A percentile compares a stretch with the other conserved stretches of the same genome.
phyloP scores from a whole-genome alignment of 2,797 vertebrate genomes.

The Sylvia borin region DNA sequence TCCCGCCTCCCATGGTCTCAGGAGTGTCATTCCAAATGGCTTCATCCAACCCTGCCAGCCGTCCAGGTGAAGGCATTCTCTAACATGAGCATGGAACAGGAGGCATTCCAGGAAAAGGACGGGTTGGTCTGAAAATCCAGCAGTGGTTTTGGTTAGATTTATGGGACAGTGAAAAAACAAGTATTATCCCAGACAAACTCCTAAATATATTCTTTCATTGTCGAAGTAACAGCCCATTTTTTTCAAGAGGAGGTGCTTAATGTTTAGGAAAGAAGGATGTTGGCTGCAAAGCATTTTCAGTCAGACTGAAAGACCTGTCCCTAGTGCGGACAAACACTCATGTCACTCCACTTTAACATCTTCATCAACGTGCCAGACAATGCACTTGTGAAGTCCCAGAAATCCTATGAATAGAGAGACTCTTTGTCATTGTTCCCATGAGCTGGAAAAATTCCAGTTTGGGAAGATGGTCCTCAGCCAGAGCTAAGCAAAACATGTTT shows the following conservation, averaged over 20 bases:
- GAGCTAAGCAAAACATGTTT: background rate
- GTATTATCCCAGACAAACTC: background rate
- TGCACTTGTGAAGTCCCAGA: background rate
- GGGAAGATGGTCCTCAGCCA: background rate
- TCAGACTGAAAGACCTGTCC: background rate
- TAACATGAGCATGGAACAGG: background rate
- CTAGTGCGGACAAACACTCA: background rate
- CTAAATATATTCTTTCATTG: background rate
- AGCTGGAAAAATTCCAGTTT: background rate
- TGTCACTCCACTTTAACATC: background rate
- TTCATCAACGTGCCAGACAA: background rate
- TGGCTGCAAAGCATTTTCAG: background rate
- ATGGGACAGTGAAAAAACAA: background rate
- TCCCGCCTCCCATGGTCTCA: background rate
- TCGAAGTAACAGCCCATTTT: background rate
- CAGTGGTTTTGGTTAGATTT: background rate
- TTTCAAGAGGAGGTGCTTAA: background rate
- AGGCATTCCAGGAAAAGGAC: background rate
- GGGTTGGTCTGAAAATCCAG: background rate
- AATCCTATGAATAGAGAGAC: background rate
- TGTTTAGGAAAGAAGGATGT: background rate
- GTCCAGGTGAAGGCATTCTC: background rate
- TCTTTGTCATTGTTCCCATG: background rate
- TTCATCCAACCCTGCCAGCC: background rate
- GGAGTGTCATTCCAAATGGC: background rate